These are phyloP conservation scores for Neuroterus valhalla DNA, from an alignment of 1,140 invertebrate species.

Conservation along the genomic window DNA sequence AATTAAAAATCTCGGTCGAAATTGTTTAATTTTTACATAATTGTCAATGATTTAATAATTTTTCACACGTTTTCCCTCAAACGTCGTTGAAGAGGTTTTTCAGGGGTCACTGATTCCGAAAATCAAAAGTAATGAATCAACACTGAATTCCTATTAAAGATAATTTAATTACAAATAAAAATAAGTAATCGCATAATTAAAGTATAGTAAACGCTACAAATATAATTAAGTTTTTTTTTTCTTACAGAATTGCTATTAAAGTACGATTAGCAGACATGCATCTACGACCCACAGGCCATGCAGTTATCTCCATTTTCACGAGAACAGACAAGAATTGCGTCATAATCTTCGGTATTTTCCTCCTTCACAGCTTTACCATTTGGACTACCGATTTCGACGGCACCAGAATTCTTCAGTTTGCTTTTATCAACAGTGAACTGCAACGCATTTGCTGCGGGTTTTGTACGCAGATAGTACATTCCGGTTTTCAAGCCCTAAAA, in stretches of 20 bases:
- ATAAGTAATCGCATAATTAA: too few species aligned
- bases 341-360: constrained; percentile 75
- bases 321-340: constrained; percentile 87
- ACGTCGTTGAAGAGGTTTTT: too few species aligned
- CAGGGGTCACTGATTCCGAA: too few species aligned
- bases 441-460: constrained; percentile 96
- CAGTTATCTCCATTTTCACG: constrained; percentile 95
- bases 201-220: too few species aligned
- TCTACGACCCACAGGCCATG: constrained; percentile 84
- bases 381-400: constrained; percentile 42
- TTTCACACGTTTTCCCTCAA: too few species aligned
- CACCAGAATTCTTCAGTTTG: constrained; percentile 76
- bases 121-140: too few species aligned
- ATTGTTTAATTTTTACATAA: too few species aligned
- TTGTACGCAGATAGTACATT: constrained; percentile 99
- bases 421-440: constrained; percentile 98
- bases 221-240: too few species aligned
- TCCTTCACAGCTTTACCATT: constrained; percentile 47
- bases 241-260: neutral
- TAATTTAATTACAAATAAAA: too few species aligned
- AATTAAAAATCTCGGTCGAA: too few species aligned
- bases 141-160: too few species aligned
- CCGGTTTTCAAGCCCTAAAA: constrained; percentile 95
- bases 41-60: too few species aligned
- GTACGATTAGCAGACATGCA: neutral